A percentile compares a stretch with the other conserved stretches of the same genome.
Conservation (phyloP, 2,888 invertebrate species). For the Chromoteleia sp. region DNA sequence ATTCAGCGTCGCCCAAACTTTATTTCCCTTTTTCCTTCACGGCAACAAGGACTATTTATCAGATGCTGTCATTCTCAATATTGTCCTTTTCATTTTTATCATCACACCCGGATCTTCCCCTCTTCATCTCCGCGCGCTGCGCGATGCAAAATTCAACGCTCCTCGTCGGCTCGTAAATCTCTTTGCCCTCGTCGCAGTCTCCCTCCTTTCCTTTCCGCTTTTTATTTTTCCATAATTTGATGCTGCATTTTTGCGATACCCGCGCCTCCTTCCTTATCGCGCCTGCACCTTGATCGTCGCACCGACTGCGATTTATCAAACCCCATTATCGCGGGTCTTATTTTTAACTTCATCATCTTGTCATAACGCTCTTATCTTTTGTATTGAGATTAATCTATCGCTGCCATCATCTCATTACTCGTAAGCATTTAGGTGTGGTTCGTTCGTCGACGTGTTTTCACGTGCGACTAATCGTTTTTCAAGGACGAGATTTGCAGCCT, state of each 20-base stretch:
- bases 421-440: slow-evolving; percentile 47
- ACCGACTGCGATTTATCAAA: slow-evolving; percentile 57
- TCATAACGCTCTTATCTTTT: slow-evolving; percentile 61
- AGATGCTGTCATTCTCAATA: slow-evolving; percentile 62
- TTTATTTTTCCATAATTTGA: slow-evolving; percentile 64
- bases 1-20: slow-evolving; percentile 38
- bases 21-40: slow-evolving; percentile 39
- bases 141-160: slow-evolving; percentile 58
- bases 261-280: slow-evolving; percentile 44
- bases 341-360: slow-evolving; percentile 64
- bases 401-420: slow-evolving; percentile 56
- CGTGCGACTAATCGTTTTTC: slow-evolving; percentile 38
- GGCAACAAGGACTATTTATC: slow-evolving; percentile 50
- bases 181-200: slow-evolving; percentile 37
- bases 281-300: slow-evolving; percentile 59
- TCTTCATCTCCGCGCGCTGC: slow-evolving; percentile 18
- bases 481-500: slow-evolving; percentile 4
- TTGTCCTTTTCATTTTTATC: slow-evolving; percentile 64
- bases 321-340: slow-evolving; percentile 58
- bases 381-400: slow-evolving; percentile 58
- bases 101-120: slow-evolving; percentile 46
- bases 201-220: slow-evolving; percentile 6
- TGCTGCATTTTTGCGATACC: slow-evolving; percentile 49
- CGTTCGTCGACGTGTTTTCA: slow-evolving; percentile 24
- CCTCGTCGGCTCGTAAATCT: slow-evolving; percentile 64